Base-by-base conservation (phyloP, 2,113 vertebrate genomes). In the Tachuris rubrigastra region DNA sequence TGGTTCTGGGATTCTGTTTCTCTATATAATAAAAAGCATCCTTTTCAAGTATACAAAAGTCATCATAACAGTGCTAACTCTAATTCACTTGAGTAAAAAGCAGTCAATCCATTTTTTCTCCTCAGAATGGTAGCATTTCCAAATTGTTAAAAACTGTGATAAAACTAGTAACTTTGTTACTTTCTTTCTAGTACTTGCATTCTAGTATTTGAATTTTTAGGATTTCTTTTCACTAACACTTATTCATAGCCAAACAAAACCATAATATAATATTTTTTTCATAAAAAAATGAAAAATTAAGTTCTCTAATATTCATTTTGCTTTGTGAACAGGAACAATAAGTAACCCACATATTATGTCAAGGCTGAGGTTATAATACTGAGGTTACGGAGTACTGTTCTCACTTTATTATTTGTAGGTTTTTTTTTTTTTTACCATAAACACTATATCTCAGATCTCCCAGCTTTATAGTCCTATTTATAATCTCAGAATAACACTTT, bases 351-450 rank as follows among this genome's bases (percentile, higher is more conserved):
- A 39, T 22, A 16, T 76, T 82, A 52, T 87, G 82, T 67, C 78
- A 66, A 80, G 17, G 41, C 21, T 88, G 78, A 86, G 19, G 50
- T 39, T 84, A 77, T 44, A 90, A 74, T 91, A 31, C 18, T 85
- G 67, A 71, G 42, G 50, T 55, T 77, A 58, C 7, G 35, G 75
- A 87, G 71, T 37, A 73, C 59, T 88, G 60, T 73, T 85, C 50
- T 80, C 82, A 83, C 68, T 90, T 93, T 77, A 80, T 42, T 83
- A 77, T 94, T 91, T 19, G 31, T 74, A 88, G 53, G n/a, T n/a
- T 93, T 95, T 86, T 67, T 87, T 47, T 85, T 90, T 95, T 93
- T 90, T 93, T 83, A 83, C 71, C 66, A 90, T 95, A 92, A 95
- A 86, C 91, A 90, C 78, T 87, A 30, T 77, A 96, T 90, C 78